These are phyloP conservation scores for Madoqua kirkii DNA, from an alignment of 2,113 vertebrate genomes.

Conservation along the genomic window DNA sequence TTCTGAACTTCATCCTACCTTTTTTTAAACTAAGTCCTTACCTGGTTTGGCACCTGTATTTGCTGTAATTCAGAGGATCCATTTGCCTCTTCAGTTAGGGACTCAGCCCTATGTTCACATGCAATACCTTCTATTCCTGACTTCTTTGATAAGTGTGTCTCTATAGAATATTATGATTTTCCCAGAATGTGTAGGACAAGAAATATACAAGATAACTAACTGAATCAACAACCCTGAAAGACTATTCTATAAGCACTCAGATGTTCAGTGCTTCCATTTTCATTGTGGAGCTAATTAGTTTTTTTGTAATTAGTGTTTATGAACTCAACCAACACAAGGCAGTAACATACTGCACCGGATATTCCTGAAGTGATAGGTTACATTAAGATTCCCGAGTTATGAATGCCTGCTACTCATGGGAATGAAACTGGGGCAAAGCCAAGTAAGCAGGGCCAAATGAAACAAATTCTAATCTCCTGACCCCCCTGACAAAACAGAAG, in stretches of 20 bases:
- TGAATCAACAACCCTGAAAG: constrained; percentile 35
- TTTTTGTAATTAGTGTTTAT: constrained; percentile 33
- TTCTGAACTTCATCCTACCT: not conserved
- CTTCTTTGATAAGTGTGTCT: not conserved
- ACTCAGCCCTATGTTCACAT: not conserved
- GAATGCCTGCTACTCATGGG: not conserved
- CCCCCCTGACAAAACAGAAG: not conserved
- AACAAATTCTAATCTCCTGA: constrained; percentile 18
- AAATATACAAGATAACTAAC: not conserved
- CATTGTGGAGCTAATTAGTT: constrained; percentile 22
- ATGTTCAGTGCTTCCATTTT: constrained; percentile 23
- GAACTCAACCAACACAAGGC: constrained; percentile 9
- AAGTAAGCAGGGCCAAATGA: not conserved
- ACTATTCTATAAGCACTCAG: not conserved
- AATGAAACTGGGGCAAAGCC: not conserved
- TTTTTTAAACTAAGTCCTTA: not conserved
- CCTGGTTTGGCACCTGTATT: not conserved
- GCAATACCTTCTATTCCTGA: not conserved
- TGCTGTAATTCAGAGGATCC: not conserved
- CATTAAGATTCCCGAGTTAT: not conserved
- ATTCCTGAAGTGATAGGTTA: constrained; percentile 26
- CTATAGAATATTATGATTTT: not conserved
- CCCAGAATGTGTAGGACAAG: not conserved
- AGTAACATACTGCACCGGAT: constrained; percentile 11
- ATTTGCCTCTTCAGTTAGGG: not conserved